Base-by-base conservation (phyloP, 2,797 vertebrate genomes). In the Ibycter americanus region DNA sequence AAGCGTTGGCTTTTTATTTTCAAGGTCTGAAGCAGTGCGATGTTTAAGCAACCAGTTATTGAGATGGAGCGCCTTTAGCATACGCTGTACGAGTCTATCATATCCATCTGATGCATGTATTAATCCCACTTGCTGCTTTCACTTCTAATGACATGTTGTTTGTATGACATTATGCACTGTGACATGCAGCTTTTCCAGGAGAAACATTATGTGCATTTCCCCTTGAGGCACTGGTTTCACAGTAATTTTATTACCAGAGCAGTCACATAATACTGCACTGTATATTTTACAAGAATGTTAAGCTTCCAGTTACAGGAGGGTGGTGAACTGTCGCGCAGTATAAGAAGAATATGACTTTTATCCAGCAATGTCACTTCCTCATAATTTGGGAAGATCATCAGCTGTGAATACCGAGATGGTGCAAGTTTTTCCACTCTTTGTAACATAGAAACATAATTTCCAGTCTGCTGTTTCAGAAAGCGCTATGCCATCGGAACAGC, bases 151-250 rank as follows among this genome's bases (percentile, higher is more conserved):
- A 84, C 92, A 55, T 62, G 90, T 18, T 74, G 76, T 96, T 97
- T 93, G 95, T 94, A 15, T 94, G 96, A 94, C 94, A 92, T 74
- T 90, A 93, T 63, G 58, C 94, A 52, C 95, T 91, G 95, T 90
- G 92, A 73, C 92, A 76, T 85, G 92, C 96, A 91, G 83, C 94
- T 97, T 97, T 96, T 86, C 95, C 93, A 83, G 92, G 96, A 82
- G 92, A 93, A 95, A 84, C 80, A 66, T 74, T 40, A 56, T 88
- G 82, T 95, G 95, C 79, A 12, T 89, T 95, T 95, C 91, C 94
- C 94, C 95, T 92, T 38, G 90, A 97, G 96, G 94, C 80, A 54
- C 93, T 85, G 77, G 70, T 95, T 98, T 97, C 96, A 83, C 84
- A 89, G 93, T 92, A 44, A 89, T 97, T 96, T 96, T 91, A 86